phyloP scores from a whole-genome alignment of 1,140 invertebrate species.

The Lysiphlebus fabarum region DNA sequence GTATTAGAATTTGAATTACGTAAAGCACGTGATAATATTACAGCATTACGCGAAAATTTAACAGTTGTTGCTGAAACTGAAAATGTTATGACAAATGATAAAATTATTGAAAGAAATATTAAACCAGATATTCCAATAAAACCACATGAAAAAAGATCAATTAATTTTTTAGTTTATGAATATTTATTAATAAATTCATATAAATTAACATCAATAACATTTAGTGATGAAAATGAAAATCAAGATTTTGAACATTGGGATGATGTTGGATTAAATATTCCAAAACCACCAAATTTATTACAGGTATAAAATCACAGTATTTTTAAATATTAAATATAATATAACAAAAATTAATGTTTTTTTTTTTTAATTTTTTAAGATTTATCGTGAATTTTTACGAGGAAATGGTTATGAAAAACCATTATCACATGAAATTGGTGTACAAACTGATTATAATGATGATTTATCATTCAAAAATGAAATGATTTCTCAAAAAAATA shows the following conservation, averaged over 20 bases:
- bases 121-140: slow-evolving; percentile 63
- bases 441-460: slow-evolving; percentile 49
- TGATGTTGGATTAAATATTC: slow-evolving; percentile 84
- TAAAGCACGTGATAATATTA: slow-evolving; percentile 85
- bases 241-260: slow-evolving; percentile 95
- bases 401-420: slow-evolving; percentile 50
- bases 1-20: slow-evolving; percentile 86
- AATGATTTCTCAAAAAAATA: slow-evolving; percentile 47
- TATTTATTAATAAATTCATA: slow-evolving; percentile 78
- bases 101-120: slow-evolving; percentile 49
- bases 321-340: too few species aligned
- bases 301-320: too few species aligned
- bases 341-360: too few species aligned
- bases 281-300: slow-evolving; percentile 74
- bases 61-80: slow-evolving; percentile 75
- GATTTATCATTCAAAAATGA: slow-evolving; percentile 24
- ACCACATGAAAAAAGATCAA: slow-evolving; percentile 78
- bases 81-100: slow-evolving; percentile 63
- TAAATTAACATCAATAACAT: slow-evolving; percentile 87
- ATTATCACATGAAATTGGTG: slow-evolving; percentile 36
- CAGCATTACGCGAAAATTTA: slow-evolving; percentile 75
- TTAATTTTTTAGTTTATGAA: slow-evolving; percentile 88
- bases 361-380: too few species aligned
- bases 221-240: slow-evolving; percentile 88
- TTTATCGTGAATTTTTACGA: slow-evolving; percentile 67